These are phyloP conservation scores for Apostichopus parvimensis DNA, from an alignment of 35 echinoderm and acorn worm genomes.

Conservation along the genomic window DNA sequence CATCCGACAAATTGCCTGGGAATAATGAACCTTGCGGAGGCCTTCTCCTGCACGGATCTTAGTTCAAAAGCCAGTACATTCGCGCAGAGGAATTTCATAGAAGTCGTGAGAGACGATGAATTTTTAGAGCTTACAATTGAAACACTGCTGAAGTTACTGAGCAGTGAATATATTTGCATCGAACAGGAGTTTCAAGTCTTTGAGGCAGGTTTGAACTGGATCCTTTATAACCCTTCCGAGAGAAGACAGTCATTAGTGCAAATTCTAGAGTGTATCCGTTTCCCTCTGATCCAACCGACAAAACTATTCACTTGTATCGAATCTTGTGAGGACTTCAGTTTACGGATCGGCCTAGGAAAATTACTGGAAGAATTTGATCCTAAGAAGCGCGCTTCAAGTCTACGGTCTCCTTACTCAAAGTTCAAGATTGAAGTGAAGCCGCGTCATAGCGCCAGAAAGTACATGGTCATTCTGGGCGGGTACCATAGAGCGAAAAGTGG, in stretches of 20 bases:
- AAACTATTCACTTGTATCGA: conserved; percentile 78
- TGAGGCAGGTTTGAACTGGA: conserved; percentile 77
- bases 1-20: conserved; percentile 94
- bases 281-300: conserved; percentile 73
- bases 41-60: conserved; percentile 70
- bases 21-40: conserved; percentile 67
- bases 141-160: conserved; percentile 50
- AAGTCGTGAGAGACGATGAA: conserved; percentile 75
- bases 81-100: conserved; percentile 60
- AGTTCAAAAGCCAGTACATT: conserved; percentile 45
- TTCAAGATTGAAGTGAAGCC: conserved; percentile 56
- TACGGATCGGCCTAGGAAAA: conserved; percentile 73
- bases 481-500: conserved; percentile 70
- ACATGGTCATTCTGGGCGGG: conserved; percentile 81
- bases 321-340: conserved; percentile 76
- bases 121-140: conserved; percentile 64
- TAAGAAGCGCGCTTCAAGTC: not conserved
- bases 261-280: conserved; percentile 77
- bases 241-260: conserved; percentile 67
- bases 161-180: conserved; percentile 77
- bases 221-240: conserved; percentile 67
- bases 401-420: conserved; percentile 5
- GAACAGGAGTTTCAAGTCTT: conserved; percentile 96
- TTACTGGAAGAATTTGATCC: conserved; percentile 84
- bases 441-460: conserved; percentile 73